phyloP scores from a whole-genome alignment of 2,888 invertebrate genomes.

The Caenorhabditis sp. region DNA sequence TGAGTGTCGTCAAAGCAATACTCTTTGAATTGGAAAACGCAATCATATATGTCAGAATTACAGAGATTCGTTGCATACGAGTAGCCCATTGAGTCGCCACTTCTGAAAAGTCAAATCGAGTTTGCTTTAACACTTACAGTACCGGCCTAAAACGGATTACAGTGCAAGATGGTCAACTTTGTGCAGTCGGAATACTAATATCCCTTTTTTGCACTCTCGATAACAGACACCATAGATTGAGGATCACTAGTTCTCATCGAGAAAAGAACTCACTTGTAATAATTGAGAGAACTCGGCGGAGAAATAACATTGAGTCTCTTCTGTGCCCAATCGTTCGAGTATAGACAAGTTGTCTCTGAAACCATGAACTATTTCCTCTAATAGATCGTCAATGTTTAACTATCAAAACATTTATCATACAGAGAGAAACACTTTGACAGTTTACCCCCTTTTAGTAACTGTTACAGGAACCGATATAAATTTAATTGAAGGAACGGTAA shows the following conservation, averaged over 20 bases:
- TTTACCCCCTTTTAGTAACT: no score
- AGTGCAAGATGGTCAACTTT: no score
- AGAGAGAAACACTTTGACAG: no score
- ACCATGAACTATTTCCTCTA: background rate
- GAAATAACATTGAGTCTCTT: background rate
- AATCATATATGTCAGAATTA: background rate
- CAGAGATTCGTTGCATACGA: conserved; percentile 26
- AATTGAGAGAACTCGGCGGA: background rate
- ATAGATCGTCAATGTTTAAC: no score
- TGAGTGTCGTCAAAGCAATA: background rate
- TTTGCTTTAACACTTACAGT: no score
- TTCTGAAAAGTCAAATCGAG: conserved; percentile 26
- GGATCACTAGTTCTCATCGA: background rate
- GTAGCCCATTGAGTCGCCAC: conserved; percentile 2
- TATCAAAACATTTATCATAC: no score
- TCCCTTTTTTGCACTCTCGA: no score
- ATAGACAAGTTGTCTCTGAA: conserved; percentile 13
- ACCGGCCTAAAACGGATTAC: no score
- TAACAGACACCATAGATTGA: no score
- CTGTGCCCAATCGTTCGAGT: background rate
- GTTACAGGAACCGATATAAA: no score
- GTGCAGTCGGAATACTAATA: no score
- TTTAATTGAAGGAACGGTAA: no score
- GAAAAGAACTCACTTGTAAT: background rate
- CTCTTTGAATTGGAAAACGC: conserved; percentile 22